Conservation (phyloP, 1,140 invertebrate genomes). For the Coptotermes formosanus region DNA sequence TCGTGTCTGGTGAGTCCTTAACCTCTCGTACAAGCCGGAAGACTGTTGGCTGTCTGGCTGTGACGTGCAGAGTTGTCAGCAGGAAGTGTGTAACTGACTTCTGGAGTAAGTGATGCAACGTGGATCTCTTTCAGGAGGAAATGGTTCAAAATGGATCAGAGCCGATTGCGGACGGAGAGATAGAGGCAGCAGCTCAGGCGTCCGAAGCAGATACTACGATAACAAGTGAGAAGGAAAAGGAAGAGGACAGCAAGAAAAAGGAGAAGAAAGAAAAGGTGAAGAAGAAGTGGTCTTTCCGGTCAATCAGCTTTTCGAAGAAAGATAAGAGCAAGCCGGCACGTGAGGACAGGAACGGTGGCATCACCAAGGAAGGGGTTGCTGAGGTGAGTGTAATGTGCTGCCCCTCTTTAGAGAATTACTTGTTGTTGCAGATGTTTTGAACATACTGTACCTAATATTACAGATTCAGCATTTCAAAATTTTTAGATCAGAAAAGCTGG, state of each 20-base stretch:
- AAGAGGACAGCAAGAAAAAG: slow-evolving; percentile 68
- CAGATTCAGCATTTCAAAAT: too few relatives aligned
- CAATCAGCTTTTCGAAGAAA: slow-evolving; percentile 79
- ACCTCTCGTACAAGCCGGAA: too few relatives aligned
- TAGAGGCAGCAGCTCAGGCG: not conserved
- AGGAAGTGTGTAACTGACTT: not conserved
- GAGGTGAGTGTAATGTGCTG: slow-evolving; percentile 2
- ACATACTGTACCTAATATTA: too few relatives aligned
- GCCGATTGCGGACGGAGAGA: not conserved
- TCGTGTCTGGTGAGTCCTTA: too few relatives aligned
- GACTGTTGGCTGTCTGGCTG: too few relatives aligned
- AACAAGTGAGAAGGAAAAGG: slow-evolving; percentile 55
- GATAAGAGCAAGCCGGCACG: slow-evolving; percentile 71
- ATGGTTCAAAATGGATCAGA: slow-evolving; percentile 22
- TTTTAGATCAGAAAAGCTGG: too few relatives aligned
- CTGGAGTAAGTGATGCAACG: not conserved
- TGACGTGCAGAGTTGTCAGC: too few relatives aligned
- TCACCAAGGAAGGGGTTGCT: slow-evolving; percentile 26
- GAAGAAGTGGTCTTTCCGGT: slow-evolving; percentile 84
- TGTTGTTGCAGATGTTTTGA: too few relatives aligned
- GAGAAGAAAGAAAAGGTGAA: slow-evolving; percentile 75
- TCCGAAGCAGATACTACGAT: slow-evolving; percentile 30
- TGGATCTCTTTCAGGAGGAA: slow-evolving; percentile 17
- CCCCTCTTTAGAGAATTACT: too few relatives aligned
- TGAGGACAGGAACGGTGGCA: slow-evolving; percentile 26